Percentiles rank a stretch among this genome's conserved stretches.
Conservation (phyloP, 2,113 vertebrate genomes). For the Pheucticus melanocephalus region DNA sequence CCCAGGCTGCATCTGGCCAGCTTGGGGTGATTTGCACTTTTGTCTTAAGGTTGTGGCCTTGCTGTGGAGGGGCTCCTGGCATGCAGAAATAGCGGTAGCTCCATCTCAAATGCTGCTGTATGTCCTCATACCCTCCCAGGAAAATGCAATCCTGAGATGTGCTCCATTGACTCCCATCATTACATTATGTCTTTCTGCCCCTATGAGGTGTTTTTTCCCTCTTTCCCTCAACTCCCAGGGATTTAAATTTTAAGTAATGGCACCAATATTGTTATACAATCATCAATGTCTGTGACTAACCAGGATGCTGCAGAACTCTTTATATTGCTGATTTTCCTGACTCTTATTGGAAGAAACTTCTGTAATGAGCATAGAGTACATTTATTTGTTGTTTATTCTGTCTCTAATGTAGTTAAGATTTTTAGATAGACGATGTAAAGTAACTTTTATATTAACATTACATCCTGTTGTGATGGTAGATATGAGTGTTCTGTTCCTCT, state of each 20-base stretch:
- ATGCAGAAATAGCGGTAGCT: neutral
- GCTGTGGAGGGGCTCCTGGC: neutral
- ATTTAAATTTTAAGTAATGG: neutral
- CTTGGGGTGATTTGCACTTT: rapidly evolving
- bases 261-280: neutral
- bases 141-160: neutral
- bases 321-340: neutral
- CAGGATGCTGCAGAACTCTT: neutral
- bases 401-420: neutral
- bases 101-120: neutral
- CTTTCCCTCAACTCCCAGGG: neutral
- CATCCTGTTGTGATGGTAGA: neutral
- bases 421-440: neutral
- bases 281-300: neutral
- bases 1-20: neutral
- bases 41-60: neutral
- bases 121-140: neutral
- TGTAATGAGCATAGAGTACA: neutral
- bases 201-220: neutral
- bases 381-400: neutral
- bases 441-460: neutral
- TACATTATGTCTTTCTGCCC: neutral
- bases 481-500: neutral
- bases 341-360: neutral
- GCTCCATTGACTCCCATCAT: neutral